These are phyloP conservation scores for Lasioglossum lativentre DNA, from an alignment of 2,888 invertebrate species.

Conservation along the genomic window DNA sequence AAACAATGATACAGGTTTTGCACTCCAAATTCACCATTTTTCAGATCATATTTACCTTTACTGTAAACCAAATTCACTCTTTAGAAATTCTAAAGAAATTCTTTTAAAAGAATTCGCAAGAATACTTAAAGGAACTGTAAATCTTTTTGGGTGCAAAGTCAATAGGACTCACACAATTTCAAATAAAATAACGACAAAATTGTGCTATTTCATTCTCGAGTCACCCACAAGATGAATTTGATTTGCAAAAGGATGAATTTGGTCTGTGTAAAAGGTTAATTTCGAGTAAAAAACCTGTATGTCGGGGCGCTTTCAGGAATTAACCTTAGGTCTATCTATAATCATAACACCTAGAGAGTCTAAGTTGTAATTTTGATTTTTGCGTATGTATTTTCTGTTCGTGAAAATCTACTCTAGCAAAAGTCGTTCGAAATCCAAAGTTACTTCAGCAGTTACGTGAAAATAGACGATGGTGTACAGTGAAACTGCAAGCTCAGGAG, in stretches of 20 bases:
- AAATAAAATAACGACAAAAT: not conserved
- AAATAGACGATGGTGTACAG: not conserved
- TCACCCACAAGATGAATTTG: not conserved
- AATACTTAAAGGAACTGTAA: too few relatives aligned
- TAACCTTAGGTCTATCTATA: conserved; percentile 23
- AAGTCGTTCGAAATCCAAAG: conserved; percentile 3
- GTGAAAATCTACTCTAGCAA: not conserved
- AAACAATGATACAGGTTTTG: not conserved
- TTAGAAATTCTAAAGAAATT: too few relatives aligned
- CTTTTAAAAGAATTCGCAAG: too few relatives aligned
- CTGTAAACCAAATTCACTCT: not conserved
- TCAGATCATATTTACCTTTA: not conserved
- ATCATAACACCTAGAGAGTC: conserved; percentile 35
- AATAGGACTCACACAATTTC: too few relatives aligned
- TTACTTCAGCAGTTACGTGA: conserved; percentile 12
- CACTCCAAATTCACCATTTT: not conserved
- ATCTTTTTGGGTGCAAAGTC: too few relatives aligned
- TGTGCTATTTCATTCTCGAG: not conserved
- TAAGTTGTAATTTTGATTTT: conserved; percentile 55
- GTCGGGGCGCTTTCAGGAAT: not conserved
- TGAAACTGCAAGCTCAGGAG: conserved; percentile 2
- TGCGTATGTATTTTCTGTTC: not conserved
- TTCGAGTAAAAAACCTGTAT: not conserved
- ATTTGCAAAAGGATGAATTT: not conserved
- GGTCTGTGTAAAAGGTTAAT: not conserved